Evolutionary conservation across 1,140 invertebrate species (phyloP).

Genomic region (Drosophila athabasca): DNA sequence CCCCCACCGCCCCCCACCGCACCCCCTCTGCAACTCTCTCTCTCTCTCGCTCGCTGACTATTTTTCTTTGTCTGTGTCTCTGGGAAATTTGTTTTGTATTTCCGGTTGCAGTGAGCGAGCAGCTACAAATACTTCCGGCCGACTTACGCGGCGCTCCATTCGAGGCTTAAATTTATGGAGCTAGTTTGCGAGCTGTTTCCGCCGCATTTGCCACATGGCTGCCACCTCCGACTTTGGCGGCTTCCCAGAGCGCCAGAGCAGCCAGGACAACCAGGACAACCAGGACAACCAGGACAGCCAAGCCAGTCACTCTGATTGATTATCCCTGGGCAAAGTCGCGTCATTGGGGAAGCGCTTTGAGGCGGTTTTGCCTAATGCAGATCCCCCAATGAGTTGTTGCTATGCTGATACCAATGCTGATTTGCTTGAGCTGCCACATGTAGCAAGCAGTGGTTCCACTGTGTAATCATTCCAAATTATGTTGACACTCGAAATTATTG

Average conservation of each 20-base stretch:
- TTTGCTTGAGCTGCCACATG: background rate
- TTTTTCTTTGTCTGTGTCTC: conserved; percentile 12
- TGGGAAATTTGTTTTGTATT: conserved; percentile 75
- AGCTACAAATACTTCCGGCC: conserved; percentile 70
- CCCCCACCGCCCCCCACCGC: too few relatives aligned
- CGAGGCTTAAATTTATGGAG: conserved; percentile 63
- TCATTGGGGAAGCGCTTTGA: background rate
- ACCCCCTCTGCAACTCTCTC: too few relatives aligned
- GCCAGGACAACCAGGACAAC: background rate
- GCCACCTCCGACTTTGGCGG: conserved; percentile 8
- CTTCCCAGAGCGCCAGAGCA: background rate
- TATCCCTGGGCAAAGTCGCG: conserved; percentile 24
- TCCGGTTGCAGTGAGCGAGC: conserved; percentile 48
- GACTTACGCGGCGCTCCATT: conserved; percentile 65
- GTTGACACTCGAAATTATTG: too few relatives aligned
- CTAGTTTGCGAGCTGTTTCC: conserved; percentile 69
- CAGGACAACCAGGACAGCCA: background rate
- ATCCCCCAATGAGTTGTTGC: conserved; percentile 28
- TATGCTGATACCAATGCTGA: too few relatives aligned
- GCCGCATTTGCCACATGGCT: conserved; percentile 64
- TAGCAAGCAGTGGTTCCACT: background rate
- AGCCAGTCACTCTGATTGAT: conserved; percentile 40
- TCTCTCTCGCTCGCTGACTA: background rate
- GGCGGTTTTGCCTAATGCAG: conserved; percentile 15
- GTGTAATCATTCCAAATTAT: too few relatives aligned